Base-by-base conservation (phyloP, 2,797 vertebrate genomes). In the Apogon talboti region DNA sequence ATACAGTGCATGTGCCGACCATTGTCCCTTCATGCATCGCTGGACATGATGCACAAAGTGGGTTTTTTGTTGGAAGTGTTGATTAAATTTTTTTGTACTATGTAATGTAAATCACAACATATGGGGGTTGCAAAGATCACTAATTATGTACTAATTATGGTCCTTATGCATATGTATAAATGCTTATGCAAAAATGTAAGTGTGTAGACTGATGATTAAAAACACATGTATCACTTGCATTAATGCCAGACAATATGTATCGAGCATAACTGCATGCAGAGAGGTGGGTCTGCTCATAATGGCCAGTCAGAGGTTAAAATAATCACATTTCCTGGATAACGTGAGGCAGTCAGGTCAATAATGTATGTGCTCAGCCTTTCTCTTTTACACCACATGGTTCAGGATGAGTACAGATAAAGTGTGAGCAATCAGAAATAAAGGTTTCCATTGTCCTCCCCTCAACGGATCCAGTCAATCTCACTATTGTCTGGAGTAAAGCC, bases 401-500 rank as follows among this genome's bases (percentile, higher is more conserved):
- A 52, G 45, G 47, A 58, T 44, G 46, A 51, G 53, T 13, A 18
- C n/a, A 42, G 60, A 70, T 61, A 46, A 73, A 65, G 59, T 79
- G 54, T 70, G 65, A 2, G 60, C 61, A 83, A 82, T 87, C 58
- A 79, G 72, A 74, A 49, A 15, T 50, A 86, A 73, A 82, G 73
- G 63, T 78, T 82, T 77, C 45, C 52, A 57, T 81, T 67, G 61
- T 71, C n/a, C 47, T 43, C 54, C 33, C 44, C 53, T 74, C 16
- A 10, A 62, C 66, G 61, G 76, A 71, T 72, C 74, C 61, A 70
- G 66, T 82, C 81, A 78, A 61, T 84, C 82, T 71, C 69, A 56
- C 67, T 52, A 72, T 81, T 78, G 67, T 84, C 58, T 71, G 55
- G 37, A 57, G 37, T 67, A 89, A 90, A 89, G 75, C 74, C 71